Base-by-base conservation (phyloP, 2,888 invertebrate genomes). In the Yponomeuta cagnagella region DNA sequence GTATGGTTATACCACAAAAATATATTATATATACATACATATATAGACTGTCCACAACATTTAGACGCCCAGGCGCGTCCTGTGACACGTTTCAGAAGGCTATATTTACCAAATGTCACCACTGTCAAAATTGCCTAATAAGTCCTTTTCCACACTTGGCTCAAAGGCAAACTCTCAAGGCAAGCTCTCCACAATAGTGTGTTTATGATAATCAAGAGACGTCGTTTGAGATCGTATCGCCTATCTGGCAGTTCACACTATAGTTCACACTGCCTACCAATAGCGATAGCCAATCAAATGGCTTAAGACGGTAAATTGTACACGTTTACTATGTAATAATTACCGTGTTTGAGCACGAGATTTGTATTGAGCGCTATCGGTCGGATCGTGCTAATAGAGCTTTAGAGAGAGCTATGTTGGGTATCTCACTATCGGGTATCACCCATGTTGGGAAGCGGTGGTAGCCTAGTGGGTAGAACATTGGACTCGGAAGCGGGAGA, bases 151-250 rank as follows among this genome's bases (percentile, higher is more conserved):
- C 12, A 58, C 15, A 58, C 52, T 15, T 15, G 15, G 43, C 43
- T 23, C 23, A 23, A 23, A 23, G 23, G 23, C 23, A 23, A 23
- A 23, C 23, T 23, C 52, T 15, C 3, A 58, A 58, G 52, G 52
- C 15, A 5, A 58, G 52, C 15, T 15, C 52, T 43, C 9, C 1
- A 58, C 2, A 58, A 12, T 30, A 48, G 48, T 48, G 68, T 68
- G 65, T 10, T 67, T 68, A 68, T 68, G 48, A 68, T 68, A 48
- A 68, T 68, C 68, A 23, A 31, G 2, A 1, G 31, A n/a, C 31
- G 10, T 52, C 30, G 23, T n/a, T 68, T 52, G 48, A 48, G 68
- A 68, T 68, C 48, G 9, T 52, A 68, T 52, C 68, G 10, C 10
- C 12, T 48, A 10, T 6, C 30, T 65, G 37, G 31, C 52, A 68